Conservation (phyloP, 2,888 invertebrate genomes). For the Pyralis farinalis region DNA sequence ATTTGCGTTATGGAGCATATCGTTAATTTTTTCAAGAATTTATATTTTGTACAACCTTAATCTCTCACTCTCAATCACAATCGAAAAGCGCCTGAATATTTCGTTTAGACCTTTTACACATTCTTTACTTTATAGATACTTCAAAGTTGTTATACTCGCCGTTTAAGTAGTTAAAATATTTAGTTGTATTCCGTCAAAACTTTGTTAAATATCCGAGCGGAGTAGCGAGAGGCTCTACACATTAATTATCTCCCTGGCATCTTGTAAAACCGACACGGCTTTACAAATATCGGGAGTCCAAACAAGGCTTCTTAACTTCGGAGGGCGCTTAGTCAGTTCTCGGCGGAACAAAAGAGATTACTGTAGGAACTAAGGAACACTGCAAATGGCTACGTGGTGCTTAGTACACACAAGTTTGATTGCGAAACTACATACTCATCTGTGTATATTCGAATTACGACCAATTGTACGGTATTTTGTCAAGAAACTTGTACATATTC, state of each 20-base stretch:
- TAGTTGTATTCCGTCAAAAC: conserved; percentile 49
- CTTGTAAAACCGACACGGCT: conserved; percentile 65
- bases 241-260: conserved; percentile 70
- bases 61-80: too few relatives aligned
- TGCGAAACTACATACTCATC: neutral
- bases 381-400: conserved; percentile 11
- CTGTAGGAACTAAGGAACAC: conserved; percentile 33
- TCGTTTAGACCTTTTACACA: too few relatives aligned
- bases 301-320: conserved; percentile 65
- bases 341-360: conserved; percentile 58
- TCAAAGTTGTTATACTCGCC: too few relatives aligned
- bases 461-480: too few relatives aligned
- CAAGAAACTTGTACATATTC: too few relatives aligned
- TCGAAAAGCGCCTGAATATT: too few relatives aligned
- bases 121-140: too few relatives aligned
- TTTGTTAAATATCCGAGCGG: conserved; percentile 49
- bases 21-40: too few relatives aligned
- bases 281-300: conserved; percentile 67
- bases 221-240: conserved; percentile 49
- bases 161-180: conserved; percentile 21
- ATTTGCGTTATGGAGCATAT: too few relatives aligned
- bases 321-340: conserved; percentile 56
- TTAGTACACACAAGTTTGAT: neutral
- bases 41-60: too few relatives aligned
- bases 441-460: too few relatives aligned